phyloP scores from a whole-genome alignment of 2,888 invertebrate species.

The Agelastica alni region DNA sequence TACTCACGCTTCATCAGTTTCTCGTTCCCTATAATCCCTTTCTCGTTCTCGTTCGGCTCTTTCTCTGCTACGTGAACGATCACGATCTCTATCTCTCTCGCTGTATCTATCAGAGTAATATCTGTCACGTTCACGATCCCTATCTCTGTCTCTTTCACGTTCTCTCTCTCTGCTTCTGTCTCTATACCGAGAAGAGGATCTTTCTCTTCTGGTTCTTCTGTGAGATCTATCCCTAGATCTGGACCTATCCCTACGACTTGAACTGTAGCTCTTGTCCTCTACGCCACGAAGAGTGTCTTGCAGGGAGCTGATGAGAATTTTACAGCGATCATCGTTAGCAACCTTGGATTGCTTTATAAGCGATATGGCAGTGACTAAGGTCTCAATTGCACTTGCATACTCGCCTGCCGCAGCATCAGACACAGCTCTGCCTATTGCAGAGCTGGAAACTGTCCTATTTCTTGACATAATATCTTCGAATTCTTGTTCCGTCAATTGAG shows the following conservation, averaged over 20 bases:
- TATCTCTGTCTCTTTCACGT: constrained; percentile 62
- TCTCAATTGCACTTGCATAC: constrained; percentile 97
- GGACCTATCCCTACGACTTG: constrained; percentile 66
- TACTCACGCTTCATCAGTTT: constrained; percentile 75
- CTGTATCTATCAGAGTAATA: constrained; percentile 58
- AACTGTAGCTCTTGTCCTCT: constrained; percentile 95
- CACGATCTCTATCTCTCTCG: constrained; percentile 62
- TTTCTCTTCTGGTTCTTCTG: constrained; percentile 52
- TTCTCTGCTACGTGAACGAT: constrained; percentile 61
- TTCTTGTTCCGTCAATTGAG: constrained; percentile 85
- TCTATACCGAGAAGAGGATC: constrained; percentile 58
- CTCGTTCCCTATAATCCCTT: constrained; percentile 75
- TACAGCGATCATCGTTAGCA: constrained; percentile 95
- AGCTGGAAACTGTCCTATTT: constrained; percentile 96
- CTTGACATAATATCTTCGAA: constrained; percentile 98
- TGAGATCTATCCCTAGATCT: constrained; percentile 54
- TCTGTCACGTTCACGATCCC: constrained; percentile 60
- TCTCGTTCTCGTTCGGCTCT: constrained; percentile 68
- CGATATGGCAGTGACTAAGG: constrained; percentile 97
- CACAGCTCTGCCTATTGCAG: constrained; percentile 93
- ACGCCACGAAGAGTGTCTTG: constrained; percentile 93
- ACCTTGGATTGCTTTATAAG: constrained; percentile 94
- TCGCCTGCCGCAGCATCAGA: constrained; percentile 97
- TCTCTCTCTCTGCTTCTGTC: constrained; percentile 64
- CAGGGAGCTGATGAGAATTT: constrained; percentile 93